Percentiles rank a stretch among this genome's conserved stretches.
Conservation (phyloP, 2,113 vertebrate species). For the Eudyptes chrysolophus region DNA sequence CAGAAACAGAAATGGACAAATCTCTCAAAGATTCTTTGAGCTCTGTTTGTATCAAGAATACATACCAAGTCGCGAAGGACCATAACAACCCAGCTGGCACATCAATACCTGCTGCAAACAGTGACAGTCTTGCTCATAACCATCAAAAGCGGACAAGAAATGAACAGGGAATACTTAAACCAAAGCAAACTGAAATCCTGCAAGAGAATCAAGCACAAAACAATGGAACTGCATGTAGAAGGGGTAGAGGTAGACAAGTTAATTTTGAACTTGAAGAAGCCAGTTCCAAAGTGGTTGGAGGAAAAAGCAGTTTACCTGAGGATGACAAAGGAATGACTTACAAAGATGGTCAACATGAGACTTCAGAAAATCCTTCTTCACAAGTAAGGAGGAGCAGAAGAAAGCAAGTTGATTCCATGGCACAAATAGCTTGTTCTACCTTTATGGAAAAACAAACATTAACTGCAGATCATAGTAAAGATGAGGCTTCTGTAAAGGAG, state of each 20-base stretch:
- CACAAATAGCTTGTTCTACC: neutral
- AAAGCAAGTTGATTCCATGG: neutral
- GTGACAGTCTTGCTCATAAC: neutral
- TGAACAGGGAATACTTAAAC: neutral
- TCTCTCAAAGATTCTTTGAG: neutral
- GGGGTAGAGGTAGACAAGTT: neutral
- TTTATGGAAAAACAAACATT: neutral
- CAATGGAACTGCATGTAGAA: neutral
- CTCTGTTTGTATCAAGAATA: neutral
- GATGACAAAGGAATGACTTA: neutral
- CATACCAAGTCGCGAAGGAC: neutral
- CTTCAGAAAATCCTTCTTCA: neutral
- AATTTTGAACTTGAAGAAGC: neutral
- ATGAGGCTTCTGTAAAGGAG: neutral
- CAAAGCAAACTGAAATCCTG: neutral
- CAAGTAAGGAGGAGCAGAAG: conserved; percentile 8
- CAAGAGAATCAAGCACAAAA: neutral
- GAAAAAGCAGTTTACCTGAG: neutral
- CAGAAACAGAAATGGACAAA: neutral
- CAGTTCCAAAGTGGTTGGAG: neutral
- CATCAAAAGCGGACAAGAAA: neutral
- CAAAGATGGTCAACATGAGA: neutral
- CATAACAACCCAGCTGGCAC: neutral
- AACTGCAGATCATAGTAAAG: neutral
- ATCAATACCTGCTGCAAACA: neutral